Percentiles rank a stretch among this genome's conserved stretches.
phyloP scores from a whole-genome alignment of 2,888 invertebrate genomes.

The Archips crataeganus region DNA sequence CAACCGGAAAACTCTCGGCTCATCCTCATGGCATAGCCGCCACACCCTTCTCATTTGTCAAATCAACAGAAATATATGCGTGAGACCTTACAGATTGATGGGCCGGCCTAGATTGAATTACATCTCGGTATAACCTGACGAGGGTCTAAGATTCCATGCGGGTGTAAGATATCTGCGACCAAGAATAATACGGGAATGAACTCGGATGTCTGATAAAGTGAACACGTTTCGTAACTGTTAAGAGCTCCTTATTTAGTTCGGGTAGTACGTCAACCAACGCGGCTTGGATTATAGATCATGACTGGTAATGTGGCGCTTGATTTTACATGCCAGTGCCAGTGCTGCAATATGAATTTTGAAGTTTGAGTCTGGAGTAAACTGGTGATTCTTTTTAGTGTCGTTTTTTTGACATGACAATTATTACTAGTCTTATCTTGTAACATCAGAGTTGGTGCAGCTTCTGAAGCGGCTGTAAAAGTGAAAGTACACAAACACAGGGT shows the following conservation, averaged over 20 bases:
- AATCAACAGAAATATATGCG: slow-evolving; percentile 86
- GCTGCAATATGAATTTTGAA: not conserved
- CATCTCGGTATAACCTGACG: slow-evolving; percentile 82
- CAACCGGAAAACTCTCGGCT: slow-evolving; percentile 60
- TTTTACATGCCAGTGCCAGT: too few relatives aligned
- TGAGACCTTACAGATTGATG: slow-evolving; percentile 85
- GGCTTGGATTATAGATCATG: slow-evolving; percentile 1
- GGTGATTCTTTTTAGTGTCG: too few relatives aligned
- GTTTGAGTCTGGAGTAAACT: not conserved
- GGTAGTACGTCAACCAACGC: slow-evolving; percentile 22
- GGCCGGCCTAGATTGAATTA: slow-evolving; percentile 84
- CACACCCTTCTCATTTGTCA: slow-evolving; percentile 85
- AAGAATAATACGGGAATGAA: slow-evolving; percentile 76
- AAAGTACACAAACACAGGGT: too few relatives aligned
- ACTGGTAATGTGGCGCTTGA: not conserved
- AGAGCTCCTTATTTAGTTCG: slow-evolving; percentile 37
- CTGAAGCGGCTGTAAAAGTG: too few relatives aligned
- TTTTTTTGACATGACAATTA: too few relatives aligned
- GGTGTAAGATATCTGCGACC: slow-evolving; percentile 61
- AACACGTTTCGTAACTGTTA: slow-evolving; percentile 51
- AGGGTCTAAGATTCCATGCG: slow-evolving; percentile 80
- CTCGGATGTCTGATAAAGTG: slow-evolving; percentile 63
- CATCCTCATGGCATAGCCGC: slow-evolving; percentile 63
- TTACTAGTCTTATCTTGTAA: too few relatives aligned
- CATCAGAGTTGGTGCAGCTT: too few relatives aligned